Conservation (phyloP, 35 echinoderm and acorn worm species). For the Ptychodera flava region DNA sequence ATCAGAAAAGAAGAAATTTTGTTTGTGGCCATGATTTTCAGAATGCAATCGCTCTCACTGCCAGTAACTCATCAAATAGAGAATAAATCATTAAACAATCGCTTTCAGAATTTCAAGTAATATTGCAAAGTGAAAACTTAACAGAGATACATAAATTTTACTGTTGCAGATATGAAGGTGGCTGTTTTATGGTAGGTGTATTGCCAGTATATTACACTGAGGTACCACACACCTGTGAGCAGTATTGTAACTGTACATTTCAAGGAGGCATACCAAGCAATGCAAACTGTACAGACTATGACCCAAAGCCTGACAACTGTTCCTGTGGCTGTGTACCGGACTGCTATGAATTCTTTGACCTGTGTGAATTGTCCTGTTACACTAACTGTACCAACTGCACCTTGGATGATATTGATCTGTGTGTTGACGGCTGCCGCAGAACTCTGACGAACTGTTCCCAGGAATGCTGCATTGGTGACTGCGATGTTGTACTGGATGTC, state of each 20-base stretch:
- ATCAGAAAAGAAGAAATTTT: no score
- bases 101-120: no score
- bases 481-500: not conserved
- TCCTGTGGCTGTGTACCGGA: conserved; percentile 67
- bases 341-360: conserved; percentile 37
- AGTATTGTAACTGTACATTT: conserved; percentile 75
- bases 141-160: no score
- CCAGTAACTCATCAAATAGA: no score
- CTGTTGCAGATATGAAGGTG: conserved; percentile 52
- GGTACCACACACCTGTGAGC: conserved; percentile 39
- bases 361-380: not conserved
- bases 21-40: no score
- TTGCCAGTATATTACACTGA: conserved; percentile 34
- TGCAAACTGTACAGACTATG: conserved; percentile 52
- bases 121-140: no score
- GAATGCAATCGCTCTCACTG: no score
- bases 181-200: conserved; percentile 67
- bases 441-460: conserved; percentile 49
- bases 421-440: conserved; percentile 19
- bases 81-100: no score
- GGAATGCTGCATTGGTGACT: conserved; percentile 38
- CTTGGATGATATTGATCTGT: conserved; percentile 5
- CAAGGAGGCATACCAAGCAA: not conserved
- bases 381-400: conserved; percentile 16
- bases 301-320: conserved; percentile 65